Evolutionary conservation across 2,797 vertebrate species (phyloP), one percentile per base, ranked within the genome.

Genomic region (Scarus forsteni): DNA sequence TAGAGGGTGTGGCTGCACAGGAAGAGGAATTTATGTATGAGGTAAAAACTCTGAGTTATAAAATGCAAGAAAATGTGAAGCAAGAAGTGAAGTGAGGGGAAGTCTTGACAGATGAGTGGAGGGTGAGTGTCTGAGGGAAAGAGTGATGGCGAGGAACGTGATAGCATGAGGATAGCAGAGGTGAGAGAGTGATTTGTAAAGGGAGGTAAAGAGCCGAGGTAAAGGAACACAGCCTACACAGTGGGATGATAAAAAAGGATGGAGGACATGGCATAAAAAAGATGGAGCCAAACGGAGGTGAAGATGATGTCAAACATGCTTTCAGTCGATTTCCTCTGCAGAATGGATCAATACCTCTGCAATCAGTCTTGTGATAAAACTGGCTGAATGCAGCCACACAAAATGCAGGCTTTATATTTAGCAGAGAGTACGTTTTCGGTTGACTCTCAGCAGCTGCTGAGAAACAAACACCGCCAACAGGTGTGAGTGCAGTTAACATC

Each of bases 241-340:
- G 70, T 50, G 9, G 59, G 63, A 68, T 74, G 76, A 88, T 60
- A 61, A 79, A 85, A 72, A 27, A 68, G 72, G 57, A 75, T 4
- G 16, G 52, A 73, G 60, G 68, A 57, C 35, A 5, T 12, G 44
- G 73, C 36, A 75, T 64, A 75, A 85, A 63, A 75, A 77, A 85
- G 81, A 82, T 43, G 40, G 71, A 83, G 48, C 52, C 10, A 19
- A 58, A 80, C 14, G 62, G 53, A 85, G 73, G 70, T 61, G 70
- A 79, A 62, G 72, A 85, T 84, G 77, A 85, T 86, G 84, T 88
- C 84, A 85, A 85, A 79, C 81, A 81, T 73, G 80, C 79, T 85
- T 83, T 42, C 64, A 59, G 77, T 89, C 60, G 40, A 83, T 87
- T 82, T 70, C 27, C 71, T 83, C 76, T 77, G 77, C 75, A 34